phyloP scores from a whole-genome alignment of 1,140 invertebrate species.

The Acyrthosiphon pisum region DNA sequence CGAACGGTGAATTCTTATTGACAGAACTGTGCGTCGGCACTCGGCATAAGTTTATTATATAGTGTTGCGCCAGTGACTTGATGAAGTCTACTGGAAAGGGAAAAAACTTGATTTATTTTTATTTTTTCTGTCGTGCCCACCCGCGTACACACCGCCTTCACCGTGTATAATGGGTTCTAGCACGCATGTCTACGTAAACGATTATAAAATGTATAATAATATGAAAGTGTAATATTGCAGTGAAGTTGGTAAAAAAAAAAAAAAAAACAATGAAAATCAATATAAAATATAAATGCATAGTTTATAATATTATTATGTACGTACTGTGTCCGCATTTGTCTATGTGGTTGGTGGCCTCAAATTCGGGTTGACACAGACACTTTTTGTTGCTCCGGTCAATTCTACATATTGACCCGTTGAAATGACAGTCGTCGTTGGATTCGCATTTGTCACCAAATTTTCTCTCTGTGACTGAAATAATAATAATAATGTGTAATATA shows the following conservation, averaged over 20 bases:
- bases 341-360: conserved; percentile 78
- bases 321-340: conserved; percentile 84
- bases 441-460: conserved; percentile 78
- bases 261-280: not conserved
- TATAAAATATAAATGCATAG: not conserved
- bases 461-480: conserved; percentile 61
- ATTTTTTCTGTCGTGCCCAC: not conserved
- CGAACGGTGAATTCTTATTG: not conserved
- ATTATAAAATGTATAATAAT: conserved; percentile 21
- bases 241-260: not conserved
- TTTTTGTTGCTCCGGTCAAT: conserved; percentile 62
- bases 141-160: not conserved
- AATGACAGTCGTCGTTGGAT: conserved; percentile 74
- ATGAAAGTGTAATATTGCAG: not conserved
- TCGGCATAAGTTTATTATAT: not conserved
- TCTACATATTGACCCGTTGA: conserved; percentile 76
- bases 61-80: not conserved
- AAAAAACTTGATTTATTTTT: not conserved
- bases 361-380: conserved; percentile 75
- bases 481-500: not conserved
- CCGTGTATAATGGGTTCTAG: not conserved
- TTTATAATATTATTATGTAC: conserved; percentile 60
- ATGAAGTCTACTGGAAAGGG: not conserved
- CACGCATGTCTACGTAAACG: conserved; percentile 20
- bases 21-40: not conserved